Conservation (phyloP, 2,888 invertebrate species). For the Lampropteryx suffumata region DNA sequence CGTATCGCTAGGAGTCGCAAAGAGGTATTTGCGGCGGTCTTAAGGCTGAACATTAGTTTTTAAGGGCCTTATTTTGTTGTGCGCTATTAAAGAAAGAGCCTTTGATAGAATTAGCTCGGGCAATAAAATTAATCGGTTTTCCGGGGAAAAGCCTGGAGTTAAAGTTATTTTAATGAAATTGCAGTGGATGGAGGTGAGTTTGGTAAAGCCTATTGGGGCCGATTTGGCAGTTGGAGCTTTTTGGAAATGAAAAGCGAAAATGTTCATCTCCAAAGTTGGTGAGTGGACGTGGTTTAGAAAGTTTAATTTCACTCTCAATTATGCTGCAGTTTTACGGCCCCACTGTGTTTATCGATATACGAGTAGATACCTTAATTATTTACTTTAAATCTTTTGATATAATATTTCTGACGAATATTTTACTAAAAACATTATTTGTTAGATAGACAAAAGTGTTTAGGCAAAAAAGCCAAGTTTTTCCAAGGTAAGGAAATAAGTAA, state of each 20-base stretch:
- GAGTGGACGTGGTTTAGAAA: neutral
- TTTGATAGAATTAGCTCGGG: conserved; percentile 77
- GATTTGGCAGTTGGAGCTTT: neutral
- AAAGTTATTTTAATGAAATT: conserved; percentile 33
- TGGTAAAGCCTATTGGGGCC: neutral
- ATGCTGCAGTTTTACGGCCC: neutral
- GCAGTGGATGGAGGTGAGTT: conserved; percentile 30
- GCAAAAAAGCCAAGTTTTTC: too few species aligned
- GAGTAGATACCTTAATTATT: too few species aligned
- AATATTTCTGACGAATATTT: too few species aligned
- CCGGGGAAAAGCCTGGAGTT: conserved; percentile 41
- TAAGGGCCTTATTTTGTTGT: conserved; percentile 81
- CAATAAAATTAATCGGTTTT: conserved; percentile 76
- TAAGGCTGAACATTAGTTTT: conserved; percentile 81
- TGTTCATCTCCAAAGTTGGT: conserved; percentile 4
- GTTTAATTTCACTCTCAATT: neutral
- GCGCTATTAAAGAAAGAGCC: conserved; percentile 73
- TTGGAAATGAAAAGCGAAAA: conserved; percentile 14
- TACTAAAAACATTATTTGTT: too few species aligned
- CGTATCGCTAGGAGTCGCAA: conserved; percentile 73
- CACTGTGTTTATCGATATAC: too few species aligned
- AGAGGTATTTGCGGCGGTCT: conserved; percentile 81
- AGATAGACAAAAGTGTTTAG: too few species aligned
- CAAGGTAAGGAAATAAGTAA: too few species aligned
- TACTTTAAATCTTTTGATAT: too few species aligned